Base-by-base conservation (phyloP, 2,797 vertebrate genomes). In the Spinibarbus caldwelli region DNA sequence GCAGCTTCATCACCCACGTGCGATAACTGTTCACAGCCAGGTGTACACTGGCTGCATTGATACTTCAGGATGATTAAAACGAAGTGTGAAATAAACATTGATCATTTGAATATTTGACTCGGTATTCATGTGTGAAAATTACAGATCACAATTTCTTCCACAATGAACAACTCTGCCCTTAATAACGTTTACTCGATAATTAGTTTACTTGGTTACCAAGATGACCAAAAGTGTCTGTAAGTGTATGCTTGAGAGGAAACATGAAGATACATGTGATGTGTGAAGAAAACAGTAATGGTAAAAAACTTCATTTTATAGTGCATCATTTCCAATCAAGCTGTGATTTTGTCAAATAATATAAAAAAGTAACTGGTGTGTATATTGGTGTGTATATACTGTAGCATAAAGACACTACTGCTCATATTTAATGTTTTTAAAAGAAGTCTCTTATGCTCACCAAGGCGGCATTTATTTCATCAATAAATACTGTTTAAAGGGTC, bases 1-100 rank as follows among this genome's bases (percentile, higher is more conserved):
- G 45, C 75, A 71, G 78, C 70, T 73, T 81, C 49, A 70, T 54
- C 73, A 52, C 76, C 29, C 8, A 12, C 80, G n/a, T n/a, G 31
- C 11, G 8, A 52, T 68, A 57, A 68, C 64, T 68, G 66, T 79
- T 62, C 52, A 29, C 41, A 64, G 54, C n/a, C 41, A 85, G 23
- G 26, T 78, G 19, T 31, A 41, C 49, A 59, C 66, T 34, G 23
- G 29, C 23, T 31, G 29, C 54, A 49, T 4, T 64, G 21, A 66
- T 31, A 49, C 34, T 36, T 78, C 34, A 31, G 11, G 4, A 21
- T 36, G 41, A 43, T 45, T 43, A 67, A 47, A 78, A 57, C 75
- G 11, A 78, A 78, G 52, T 15, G 4, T 26, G 52, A 38, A 77
- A 77, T 77, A 57, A 47, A 45, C 38, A 45, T 2, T 15, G 54